A percentile compares a stretch with the other conserved stretches of the same genome.
Evolutionary conservation across 2,113 vertebrate species (phyloP).

Genomic region (Thermophis baileyi): DNA sequence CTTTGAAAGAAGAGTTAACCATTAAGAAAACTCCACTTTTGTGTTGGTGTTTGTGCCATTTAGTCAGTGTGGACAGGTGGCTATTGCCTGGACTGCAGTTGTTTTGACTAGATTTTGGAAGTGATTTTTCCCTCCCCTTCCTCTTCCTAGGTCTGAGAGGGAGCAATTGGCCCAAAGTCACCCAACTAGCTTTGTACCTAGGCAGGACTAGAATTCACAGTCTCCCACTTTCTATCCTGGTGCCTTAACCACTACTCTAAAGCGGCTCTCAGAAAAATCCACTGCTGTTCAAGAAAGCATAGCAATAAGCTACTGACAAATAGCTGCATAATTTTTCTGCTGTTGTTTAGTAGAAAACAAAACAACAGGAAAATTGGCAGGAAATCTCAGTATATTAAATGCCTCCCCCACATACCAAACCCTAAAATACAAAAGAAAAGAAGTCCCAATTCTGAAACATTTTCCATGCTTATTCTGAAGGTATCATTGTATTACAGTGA

Average conservation of each 20-base stretch:
- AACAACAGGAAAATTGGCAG: not conserved
- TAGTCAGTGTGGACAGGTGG: not conserved
- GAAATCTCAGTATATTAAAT: not conserved
- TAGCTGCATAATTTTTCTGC: not conserved
- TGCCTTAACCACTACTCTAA: not conserved
- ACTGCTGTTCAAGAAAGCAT: not conserved
- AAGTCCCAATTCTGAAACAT: not conserved
- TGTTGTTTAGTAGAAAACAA: not conserved
- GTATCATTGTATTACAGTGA: not conserved
- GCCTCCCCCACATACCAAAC: not conserved
- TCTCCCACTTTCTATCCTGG: not conserved
- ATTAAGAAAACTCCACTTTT: not conserved
- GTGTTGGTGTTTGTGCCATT: not conserved
- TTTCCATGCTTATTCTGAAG: not conserved
- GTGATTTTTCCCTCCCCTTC: not conserved
- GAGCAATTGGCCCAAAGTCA: not conserved
- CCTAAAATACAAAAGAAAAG: not conserved
- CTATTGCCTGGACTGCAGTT: not conserved
- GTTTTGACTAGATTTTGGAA: not conserved
- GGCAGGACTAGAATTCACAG: not conserved
- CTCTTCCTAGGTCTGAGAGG: not conserved
- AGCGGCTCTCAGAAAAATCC: not conserved
- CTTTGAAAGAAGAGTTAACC: not conserved
- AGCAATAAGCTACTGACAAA: not conserved
- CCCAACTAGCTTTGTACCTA: not conserved